These are phyloP conservation scores for Drosophila lini DNA, from an alignment of 1,140 invertebrate genomes.

Conservation along the genomic window DNA sequence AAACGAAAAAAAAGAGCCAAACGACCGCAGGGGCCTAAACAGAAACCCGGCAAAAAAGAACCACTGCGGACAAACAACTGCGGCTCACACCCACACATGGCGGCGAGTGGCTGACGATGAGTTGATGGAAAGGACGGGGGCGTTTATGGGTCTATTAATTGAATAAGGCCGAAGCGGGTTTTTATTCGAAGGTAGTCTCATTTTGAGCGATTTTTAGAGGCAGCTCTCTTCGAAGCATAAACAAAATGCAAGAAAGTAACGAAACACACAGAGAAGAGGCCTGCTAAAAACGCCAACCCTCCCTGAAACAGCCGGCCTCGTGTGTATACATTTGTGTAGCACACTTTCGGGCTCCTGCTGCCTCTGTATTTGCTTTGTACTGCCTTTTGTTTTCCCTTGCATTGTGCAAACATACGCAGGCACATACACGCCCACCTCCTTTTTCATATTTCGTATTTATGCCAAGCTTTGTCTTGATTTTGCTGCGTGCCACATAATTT, in stretches of 20 bases:
- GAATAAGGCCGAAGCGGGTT: constrained; percentile 22
- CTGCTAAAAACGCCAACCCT: neutral
- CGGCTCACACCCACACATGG: constrained; percentile 10
- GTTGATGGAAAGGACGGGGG: constrained; percentile 4
- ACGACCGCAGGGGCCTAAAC: constrained; percentile 62
- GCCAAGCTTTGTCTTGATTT: constrained; percentile 71
- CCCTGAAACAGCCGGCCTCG: constrained; percentile 4
- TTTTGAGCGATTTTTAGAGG: constrained; percentile 9
- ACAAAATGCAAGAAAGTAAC: constrained; percentile 45
- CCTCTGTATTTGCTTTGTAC: constrained; percentile 56
- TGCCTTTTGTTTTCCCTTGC: constrained; percentile 70
- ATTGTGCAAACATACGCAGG: constrained; percentile 60
- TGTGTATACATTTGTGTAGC: constrained; percentile 63
- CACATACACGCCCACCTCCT: neutral
- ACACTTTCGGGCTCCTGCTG: constrained; percentile 63
- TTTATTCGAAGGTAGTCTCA: constrained; percentile 11
- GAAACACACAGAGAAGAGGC: constrained; percentile 21
- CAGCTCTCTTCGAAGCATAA: constrained; percentile 45
- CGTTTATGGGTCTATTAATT: constrained; percentile 48
- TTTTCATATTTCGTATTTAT: constrained; percentile 54
- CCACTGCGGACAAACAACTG: constrained; percentile 52
- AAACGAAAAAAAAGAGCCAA: constrained; percentile 54
- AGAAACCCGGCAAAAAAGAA: constrained; percentile 46
- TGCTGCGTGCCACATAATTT: constrained; percentile 59
- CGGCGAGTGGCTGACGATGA: neutral